Conservation (phyloP, 2,113 vertebrate species). For the Nipponia nippon region DNA sequence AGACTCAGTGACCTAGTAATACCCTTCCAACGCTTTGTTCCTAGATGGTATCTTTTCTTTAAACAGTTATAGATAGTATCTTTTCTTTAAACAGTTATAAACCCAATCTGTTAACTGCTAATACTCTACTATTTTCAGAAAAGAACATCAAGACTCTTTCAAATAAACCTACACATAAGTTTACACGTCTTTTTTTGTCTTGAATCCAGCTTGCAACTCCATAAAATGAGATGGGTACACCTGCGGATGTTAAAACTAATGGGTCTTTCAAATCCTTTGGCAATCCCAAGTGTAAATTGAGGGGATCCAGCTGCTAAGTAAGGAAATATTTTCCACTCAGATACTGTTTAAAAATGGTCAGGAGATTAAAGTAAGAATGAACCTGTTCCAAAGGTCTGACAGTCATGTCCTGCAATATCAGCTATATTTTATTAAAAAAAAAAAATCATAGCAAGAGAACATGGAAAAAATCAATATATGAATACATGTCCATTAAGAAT, state of each 20-base stretch:
- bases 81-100: slow-evolving; percentile 8
- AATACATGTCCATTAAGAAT: neutral
- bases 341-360: slow-evolving; percentile 12
- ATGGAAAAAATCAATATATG: neutral
- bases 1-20: neutral
- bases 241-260: neutral
- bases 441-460: neutral
- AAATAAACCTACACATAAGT: neutral
- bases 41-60: slow-evolving; percentile 26
- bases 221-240: slow-evolving; percentile 21
- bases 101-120: neutral
- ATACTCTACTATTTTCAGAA: slow-evolving; percentile 34
- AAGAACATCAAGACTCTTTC: slow-evolving; percentile 24
- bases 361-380: neutral
- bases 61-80: neutral
- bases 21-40: neutral
- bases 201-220: neutral
- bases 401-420: neutral
- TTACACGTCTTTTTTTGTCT: neutral
- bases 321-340: slow-evolving; percentile 38
- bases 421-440: neutral
- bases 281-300: slow-evolving; percentile 1
- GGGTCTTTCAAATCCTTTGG: slow-evolving; percentile 29
- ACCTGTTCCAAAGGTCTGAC: neutral
- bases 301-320: slow-evolving; percentile 3